A percentile compares a stretch with the other conserved stretches of the same genome.
Conservation (phyloP, 2,888 invertebrate species). For the Apodemia mormo region DNA sequence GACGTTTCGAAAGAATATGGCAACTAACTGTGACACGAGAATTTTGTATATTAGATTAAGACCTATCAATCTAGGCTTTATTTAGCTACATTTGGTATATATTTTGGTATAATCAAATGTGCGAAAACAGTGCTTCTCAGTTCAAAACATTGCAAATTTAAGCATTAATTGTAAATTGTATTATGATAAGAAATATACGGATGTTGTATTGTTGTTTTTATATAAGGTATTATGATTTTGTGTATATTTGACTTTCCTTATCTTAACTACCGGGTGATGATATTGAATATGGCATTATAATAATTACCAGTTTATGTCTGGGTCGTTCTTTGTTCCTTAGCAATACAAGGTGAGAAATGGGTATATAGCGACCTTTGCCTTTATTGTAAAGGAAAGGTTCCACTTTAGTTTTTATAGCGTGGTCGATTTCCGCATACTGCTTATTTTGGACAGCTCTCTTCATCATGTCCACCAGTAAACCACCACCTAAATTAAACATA, state of each 20-base stretch:
- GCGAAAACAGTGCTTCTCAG: too few species aligned
- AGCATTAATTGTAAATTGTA: too few species aligned
- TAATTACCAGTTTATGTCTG: constrained; percentile 87
- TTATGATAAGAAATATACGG: too few species aligned
- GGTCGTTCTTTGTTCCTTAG: constrained; percentile 92
- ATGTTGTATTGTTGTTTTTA: too few species aligned
- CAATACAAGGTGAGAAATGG: constrained; percentile 93
- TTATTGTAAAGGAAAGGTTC: constrained; percentile 96
- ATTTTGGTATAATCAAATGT: too few species aligned
- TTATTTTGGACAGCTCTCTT: constrained; percentile 94
- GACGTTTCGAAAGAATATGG: too few species aligned
- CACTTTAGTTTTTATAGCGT: constrained; percentile 94
- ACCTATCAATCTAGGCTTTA: too few species aligned
- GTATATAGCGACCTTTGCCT: constrained; percentile 95
- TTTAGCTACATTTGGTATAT: too few species aligned
- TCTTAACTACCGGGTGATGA: background rate
- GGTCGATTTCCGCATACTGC: constrained; percentile 95
- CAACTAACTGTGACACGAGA: too few species aligned
- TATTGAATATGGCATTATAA: background rate
- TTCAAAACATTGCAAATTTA: too few species aligned
- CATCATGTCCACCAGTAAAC: constrained; percentile 96
- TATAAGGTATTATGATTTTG: too few species aligned
- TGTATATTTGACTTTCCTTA: background rate
- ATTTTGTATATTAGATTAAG: too few species aligned
- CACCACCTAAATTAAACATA: constrained; percentile 84